These are phyloP conservation scores for Micrastur ruficollis DNA, from an alignment of 2,797 vertebrate species.

Conservation along the genomic window DNA sequence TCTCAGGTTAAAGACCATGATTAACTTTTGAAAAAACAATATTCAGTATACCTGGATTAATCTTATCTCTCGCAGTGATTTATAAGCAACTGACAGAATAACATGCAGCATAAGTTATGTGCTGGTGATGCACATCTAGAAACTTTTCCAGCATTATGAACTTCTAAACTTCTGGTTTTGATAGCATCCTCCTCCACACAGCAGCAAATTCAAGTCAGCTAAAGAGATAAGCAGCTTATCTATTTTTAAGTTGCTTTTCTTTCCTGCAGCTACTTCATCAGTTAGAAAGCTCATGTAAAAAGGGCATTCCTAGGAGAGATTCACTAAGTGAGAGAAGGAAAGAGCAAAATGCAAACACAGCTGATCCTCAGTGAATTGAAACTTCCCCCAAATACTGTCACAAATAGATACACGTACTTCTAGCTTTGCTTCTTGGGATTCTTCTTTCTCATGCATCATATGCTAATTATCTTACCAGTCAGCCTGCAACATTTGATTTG, in stretches of 20 bases:
- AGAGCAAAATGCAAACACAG: conserved; percentile 21
- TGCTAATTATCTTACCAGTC: conserved; percentile 1
- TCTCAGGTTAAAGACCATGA: background rate
- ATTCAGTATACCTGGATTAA: conserved; percentile 10
- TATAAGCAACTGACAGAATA: background rate
- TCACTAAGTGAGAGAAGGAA: background rate
- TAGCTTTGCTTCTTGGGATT: background rate
- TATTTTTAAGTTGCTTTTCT: conserved; percentile 37
- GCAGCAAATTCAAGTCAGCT: conserved; percentile 18
- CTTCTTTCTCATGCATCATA: background rate
- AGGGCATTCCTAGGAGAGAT: conserved; percentile 18
- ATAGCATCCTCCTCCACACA: conserved; percentile 16
- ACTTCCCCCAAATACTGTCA: background rate
- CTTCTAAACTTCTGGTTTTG: conserved; percentile 34
- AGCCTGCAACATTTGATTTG: conserved; percentile 16
- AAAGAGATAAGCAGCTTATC: conserved; percentile 52
- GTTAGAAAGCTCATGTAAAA: conserved; percentile 13
- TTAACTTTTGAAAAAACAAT: background rate
- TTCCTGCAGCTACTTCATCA: conserved; percentile 26
- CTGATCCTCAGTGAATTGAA: conserved; percentile 5
- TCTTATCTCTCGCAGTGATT: background rate
- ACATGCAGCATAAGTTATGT: background rate
- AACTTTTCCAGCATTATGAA: conserved; percentile 25
- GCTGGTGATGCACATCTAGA: conserved; percentile 22
- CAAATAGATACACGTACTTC: background rate